Evolutionary conservation across 2,888 invertebrate genomes (phyloP), one percentile per base, ranked within the genome.

Genomic region (Sthenelais limicola): DNA sequence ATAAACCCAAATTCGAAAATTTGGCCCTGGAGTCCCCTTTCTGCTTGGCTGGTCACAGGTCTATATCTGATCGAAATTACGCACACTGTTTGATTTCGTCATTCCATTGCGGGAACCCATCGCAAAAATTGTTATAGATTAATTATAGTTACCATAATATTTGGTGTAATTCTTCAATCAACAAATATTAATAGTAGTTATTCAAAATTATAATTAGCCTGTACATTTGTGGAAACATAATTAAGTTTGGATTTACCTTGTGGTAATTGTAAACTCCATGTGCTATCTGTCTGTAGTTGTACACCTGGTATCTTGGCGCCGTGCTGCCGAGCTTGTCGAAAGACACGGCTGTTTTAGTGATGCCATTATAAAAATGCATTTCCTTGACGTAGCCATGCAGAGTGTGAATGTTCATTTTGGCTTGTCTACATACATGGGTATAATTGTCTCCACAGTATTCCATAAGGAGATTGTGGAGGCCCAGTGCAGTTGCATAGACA

Each of bases 401-500:
- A 24, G 30, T 35, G 62, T 49, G 26, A 18, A 70, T 32, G 21
- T 70, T 58, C n/a, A 7, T 51, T 2, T 56, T 21, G n/a, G 58
- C 70, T 3, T 32, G 18, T 15, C 32, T 12, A 26, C 73, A 73
- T 21, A 70, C 12, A 9, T 28, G 28, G 4, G 26, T 51, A 12
- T 26, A n/a, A 15, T 52, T 38, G 2, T 21, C 48, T 5, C 73
- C 69, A 30, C 73, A 73, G 28, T 49, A 47, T 26, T 69, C 51
- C 9, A 15, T 18, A 15, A 73, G 26, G n/a, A 73, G 70, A 28
- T 76, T 51, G 51, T 80, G 78, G 7, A 83, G 56, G 5, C 81
- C 80, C 12, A 78, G 76, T 0, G 79, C 80, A 33, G 82, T 69
- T 0, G 80, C 81, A 72, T 80, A 82, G 5, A 82, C 78, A 15